phyloP scores from a whole-genome alignment of 2,113 vertebrate genomes.

The Saccopteryx leptura region DNA sequence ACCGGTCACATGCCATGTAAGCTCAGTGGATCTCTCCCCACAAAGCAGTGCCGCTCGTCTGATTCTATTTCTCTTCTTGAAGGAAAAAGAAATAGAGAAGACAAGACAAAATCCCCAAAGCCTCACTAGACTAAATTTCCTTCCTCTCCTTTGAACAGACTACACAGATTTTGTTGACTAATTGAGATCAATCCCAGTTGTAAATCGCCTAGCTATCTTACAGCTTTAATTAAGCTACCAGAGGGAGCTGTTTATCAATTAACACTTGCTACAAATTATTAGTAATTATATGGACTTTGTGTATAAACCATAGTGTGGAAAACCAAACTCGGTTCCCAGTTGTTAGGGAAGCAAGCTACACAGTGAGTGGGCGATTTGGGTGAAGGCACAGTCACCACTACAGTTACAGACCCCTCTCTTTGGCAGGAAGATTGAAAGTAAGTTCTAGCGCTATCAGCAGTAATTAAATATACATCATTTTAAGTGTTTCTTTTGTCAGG shows the following conservation, averaged over 20 bases:
- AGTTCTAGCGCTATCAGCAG: slow-evolving; percentile 47
- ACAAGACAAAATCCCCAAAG: slow-evolving; percentile 91
- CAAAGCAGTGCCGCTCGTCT: slow-evolving; percentile 69
- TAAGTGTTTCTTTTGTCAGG: not conserved
- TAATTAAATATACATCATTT: not conserved
- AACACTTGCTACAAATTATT: slow-evolving; percentile 95
- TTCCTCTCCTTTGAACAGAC: slow-evolving; percentile 91
- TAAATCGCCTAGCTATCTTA: slow-evolving; percentile 91
- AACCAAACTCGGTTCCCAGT: slow-evolving; percentile 81
- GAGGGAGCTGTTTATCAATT: slow-evolving; percentile 94
- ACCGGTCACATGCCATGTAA: slow-evolving; percentile 58
- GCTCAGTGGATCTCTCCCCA: slow-evolving; percentile 76
- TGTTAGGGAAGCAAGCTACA: slow-evolving; percentile 75
- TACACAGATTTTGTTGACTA: slow-evolving; percentile 94
- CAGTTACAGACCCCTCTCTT: slow-evolving; percentile 60
- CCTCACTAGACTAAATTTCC: slow-evolving; percentile 90
- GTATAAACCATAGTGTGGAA: slow-evolving; percentile 84
- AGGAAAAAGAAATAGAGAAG: slow-evolving; percentile 75
- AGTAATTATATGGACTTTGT: slow-evolving; percentile 92
- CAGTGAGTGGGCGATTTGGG: slow-evolving; percentile 65
- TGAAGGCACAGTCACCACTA: slow-evolving; percentile 57
- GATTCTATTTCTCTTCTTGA: slow-evolving; percentile 83
- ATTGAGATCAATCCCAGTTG: slow-evolving; percentile 95
- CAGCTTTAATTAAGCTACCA: slow-evolving; percentile 94
- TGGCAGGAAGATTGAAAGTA: slow-evolving; percentile 68